Evolutionary conservation across 1,140 invertebrate species (phyloP).

Genomic region (Episyrphus balteatus): DNA sequence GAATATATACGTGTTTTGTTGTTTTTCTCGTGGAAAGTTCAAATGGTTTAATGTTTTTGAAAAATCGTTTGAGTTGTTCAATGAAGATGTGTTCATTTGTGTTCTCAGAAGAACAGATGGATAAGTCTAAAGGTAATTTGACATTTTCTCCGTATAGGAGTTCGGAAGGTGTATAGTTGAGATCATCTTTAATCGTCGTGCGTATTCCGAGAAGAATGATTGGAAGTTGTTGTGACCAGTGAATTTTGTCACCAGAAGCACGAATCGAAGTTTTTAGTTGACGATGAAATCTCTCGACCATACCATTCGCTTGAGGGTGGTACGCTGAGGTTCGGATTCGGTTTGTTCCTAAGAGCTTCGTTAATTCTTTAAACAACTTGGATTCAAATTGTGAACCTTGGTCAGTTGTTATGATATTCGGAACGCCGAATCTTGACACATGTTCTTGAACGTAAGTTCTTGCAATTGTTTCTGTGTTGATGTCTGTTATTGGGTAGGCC

Average conservation of each 20-base stretch:
- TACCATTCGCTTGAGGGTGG: constrained; percentile 33
- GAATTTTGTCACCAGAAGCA: constrained; percentile 30
- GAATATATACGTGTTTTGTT: too few species aligned
- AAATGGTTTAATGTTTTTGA: constrained; percentile 18
- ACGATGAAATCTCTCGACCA: constrained; percentile 33
- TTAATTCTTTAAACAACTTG: constrained; percentile 9
- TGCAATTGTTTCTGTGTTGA: constrained; percentile 9
- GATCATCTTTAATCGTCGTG: constrained; percentile 26
- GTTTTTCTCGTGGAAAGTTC: too few species aligned
- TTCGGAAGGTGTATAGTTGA: too few species aligned
- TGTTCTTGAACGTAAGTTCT: constrained; percentile 20
- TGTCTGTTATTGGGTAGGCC: constrained; percentile 17
- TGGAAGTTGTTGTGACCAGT: too few species aligned
- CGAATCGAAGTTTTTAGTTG: constrained; percentile 30
- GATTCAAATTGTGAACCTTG: constrained; percentile 30
- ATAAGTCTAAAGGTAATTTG: too few species aligned
- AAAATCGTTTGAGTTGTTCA: too few species aligned
- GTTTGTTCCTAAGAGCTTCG: constrained; percentile 9
- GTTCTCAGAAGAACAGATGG: too few species aligned
- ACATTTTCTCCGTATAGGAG: too few species aligned
- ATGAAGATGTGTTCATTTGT: too few species aligned
- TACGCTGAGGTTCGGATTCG: constrained; percentile 34
- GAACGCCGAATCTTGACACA: constrained; percentile 21
- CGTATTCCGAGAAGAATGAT: constrained; percentile 36
- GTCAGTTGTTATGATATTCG: constrained; percentile 16